Percentiles rank a stretch among this genome's conserved stretches.
Conservation (phyloP, 2,888 invertebrate species). For the Sclerodermus sp. region DNA sequence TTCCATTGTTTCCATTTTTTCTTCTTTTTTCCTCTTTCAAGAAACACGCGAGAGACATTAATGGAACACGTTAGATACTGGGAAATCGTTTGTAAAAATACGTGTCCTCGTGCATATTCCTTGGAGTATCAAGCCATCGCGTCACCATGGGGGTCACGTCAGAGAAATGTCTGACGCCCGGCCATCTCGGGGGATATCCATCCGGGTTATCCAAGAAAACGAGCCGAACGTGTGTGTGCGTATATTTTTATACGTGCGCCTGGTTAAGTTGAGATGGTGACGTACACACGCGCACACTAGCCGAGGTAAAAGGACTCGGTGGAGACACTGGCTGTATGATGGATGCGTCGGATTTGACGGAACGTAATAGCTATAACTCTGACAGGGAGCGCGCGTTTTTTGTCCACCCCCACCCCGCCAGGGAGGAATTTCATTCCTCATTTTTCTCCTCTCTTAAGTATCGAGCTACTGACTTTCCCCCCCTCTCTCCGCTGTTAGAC, state of each 20-base stretch:
- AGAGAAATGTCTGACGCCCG: slow-evolving; percentile 27
- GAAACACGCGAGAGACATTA: no score
- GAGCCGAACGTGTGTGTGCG: slow-evolving; percentile 14
- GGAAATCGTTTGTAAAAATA: slow-evolving; percentile 16
- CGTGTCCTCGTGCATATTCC: slow-evolving; percentile 21
- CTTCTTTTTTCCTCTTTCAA: no score
- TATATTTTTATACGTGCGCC: no score
- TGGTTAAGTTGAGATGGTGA: no score
- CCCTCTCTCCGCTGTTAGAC: no score
- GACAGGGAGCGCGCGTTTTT: no score
- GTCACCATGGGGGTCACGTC: slow-evolving; percentile 34
- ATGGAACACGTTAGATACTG: slow-evolving; percentile 1
- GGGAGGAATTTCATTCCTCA: no score
- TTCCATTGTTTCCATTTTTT: no score
- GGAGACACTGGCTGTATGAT: slow-evolving; percentile 36
- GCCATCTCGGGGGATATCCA: slow-evolving; percentile 30
- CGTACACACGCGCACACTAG: slow-evolving; percentile 13
- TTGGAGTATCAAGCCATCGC: slow-evolving; percentile 19
- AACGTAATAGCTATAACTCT: slow-evolving; percentile 41
- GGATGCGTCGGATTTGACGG: slow-evolving; percentile 49
- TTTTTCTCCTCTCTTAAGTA: no score
- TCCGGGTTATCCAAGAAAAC: slow-evolving; percentile 15
- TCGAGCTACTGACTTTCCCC: no score
- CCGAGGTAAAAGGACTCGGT: slow-evolving; percentile 10
- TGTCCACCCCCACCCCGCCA: no score